Evolutionary conservation across 2,797 vertebrate species (phyloP), one percentile per base, ranked within the genome.

Genomic region (Sylvia borin): DNA sequence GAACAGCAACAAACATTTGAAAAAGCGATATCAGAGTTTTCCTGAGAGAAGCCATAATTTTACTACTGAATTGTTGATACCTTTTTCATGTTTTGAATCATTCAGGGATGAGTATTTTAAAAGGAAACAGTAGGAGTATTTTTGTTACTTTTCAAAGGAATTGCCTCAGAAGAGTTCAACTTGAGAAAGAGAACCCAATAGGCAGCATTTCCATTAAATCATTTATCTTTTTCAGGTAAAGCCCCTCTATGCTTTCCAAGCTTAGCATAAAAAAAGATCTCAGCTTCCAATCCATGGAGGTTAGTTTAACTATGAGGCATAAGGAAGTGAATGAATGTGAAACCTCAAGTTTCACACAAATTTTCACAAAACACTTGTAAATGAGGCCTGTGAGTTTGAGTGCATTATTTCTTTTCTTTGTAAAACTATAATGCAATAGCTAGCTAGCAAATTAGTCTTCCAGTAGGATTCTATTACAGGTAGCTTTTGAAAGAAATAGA

Each of bases 361-460:
- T 92, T 94, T 87, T 93, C 34, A 87, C 78, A 96, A 90, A 86
- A 77, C 17, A 24, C 53, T 80, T 83, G 43, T 77, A 87, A 94
- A 91, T 76, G 77, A 16, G 62, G 40, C 76, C 72, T 95, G 0
- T 74, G 93, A 87, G 77, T 88, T 91, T 94, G 78, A 93, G 84
- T 76, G 61, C 92, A 83, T 97, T 96, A 91, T 43, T 71, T 92
- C 65, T 86, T 95, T 95, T 85, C 92, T 94, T 96, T 96, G 60
- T 73, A 84, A 90, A 84, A 85, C 8, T 40, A 29, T 77, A 94
- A 83, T 83, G 73, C 31, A 81, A 32, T 78, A 92, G 43, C 82
- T 34, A 83, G 51, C 72, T 80, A 79, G 79, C 42, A 95, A 88
- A 95, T 94, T 96, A 93, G 87, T 88, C 91, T 92, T 95, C 65